Conservation (phyloP, 2,888 invertebrate genomes). For the Sinhomidia bicolor region DNA sequence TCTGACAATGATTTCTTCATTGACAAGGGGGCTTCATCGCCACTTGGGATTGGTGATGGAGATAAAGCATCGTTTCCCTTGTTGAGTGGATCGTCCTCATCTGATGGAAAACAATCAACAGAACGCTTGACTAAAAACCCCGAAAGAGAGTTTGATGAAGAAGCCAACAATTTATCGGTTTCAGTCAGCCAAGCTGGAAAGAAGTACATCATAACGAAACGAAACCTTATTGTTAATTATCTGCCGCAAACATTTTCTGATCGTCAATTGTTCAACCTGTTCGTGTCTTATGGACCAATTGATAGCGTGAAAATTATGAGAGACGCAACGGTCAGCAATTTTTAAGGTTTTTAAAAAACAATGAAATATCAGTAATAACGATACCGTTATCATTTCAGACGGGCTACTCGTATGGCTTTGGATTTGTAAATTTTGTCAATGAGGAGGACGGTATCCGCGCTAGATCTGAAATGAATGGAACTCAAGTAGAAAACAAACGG, state of each 20-base stretch:
- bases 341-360: background rate
- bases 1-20: constrained; percentile 16
- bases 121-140: constrained; percentile 5
- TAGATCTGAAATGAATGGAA: constrained; percentile 93
- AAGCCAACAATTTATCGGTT: constrained; percentile 40
- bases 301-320: constrained; percentile 96
- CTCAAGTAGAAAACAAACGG: constrained; percentile 93
- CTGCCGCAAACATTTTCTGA: constrained; percentile 96
- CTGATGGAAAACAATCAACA: constrained; percentile 21
- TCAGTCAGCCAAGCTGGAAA: constrained; percentile 63
- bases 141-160: background rate
- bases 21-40: constrained; percentile 9
- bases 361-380: background rate
- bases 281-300: constrained; percentile 93
- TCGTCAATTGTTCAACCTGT: constrained; percentile 93
- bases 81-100: constrained; percentile 2
- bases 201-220: constrained; percentile 69
- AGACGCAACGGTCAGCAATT: constrained; percentile 88
- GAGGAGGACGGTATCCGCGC: constrained; percentile 93
- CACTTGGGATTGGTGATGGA: constrained; percentile 64
- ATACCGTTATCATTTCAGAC: constrained; percentile 84
- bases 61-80: constrained; percentile 65
- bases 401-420: constrained; percentile 98
- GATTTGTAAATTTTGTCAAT: constrained; percentile 94
- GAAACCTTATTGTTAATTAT: constrained; percentile 96